Percentiles rank a stretch among this genome's conserved stretches.
phyloP scores from a whole-genome alignment of 2,888 invertebrate species.

The Corbicula japonica region DNA sequence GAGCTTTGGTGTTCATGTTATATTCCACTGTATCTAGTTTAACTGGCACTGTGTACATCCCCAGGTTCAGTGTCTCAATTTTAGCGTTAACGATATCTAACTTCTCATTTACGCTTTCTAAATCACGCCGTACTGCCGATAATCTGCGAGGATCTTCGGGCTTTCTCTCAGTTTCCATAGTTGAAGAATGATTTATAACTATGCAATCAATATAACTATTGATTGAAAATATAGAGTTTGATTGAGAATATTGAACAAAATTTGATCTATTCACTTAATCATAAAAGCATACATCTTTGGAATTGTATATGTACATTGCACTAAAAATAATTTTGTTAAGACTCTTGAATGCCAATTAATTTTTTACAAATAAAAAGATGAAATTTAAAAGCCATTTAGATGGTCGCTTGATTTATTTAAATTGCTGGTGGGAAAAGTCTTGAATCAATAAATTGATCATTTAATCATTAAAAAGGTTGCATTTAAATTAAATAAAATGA shows the following conservation, averaged over 20 bases:
- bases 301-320: neutral
- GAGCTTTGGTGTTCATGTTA: neutral
- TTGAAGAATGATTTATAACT: neutral
- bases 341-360: too few relatives aligned
- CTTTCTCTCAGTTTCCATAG: constrained; percentile 37
- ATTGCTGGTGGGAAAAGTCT: too few relatives aligned
- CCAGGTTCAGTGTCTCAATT: constrained; percentile 19
- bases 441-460: too few relatives aligned
- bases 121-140: constrained; percentile 48
- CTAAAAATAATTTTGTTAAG: too few relatives aligned
- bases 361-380: too few relatives aligned
- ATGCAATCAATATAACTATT: constrained; percentile 26
- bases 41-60: constrained; percentile 28
- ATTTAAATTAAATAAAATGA: too few relatives aligned
- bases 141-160: neutral
- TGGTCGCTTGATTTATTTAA: too few relatives aligned
- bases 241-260: neutral
- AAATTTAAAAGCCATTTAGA: too few relatives aligned
- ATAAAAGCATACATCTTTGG: constrained; percentile 15
- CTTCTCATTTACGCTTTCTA: constrained; percentile 35
- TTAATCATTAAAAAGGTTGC: too few relatives aligned
- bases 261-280: constrained; percentile 12
- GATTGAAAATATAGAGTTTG: constrained; percentile 17
- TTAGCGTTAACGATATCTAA: constrained; percentile 39
- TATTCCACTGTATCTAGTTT: constrained; percentile 33